These are phyloP conservation scores for Seladonia tumulorum DNA, from an alignment of 2,888 invertebrate genomes.

Conservation along the genomic window DNA sequence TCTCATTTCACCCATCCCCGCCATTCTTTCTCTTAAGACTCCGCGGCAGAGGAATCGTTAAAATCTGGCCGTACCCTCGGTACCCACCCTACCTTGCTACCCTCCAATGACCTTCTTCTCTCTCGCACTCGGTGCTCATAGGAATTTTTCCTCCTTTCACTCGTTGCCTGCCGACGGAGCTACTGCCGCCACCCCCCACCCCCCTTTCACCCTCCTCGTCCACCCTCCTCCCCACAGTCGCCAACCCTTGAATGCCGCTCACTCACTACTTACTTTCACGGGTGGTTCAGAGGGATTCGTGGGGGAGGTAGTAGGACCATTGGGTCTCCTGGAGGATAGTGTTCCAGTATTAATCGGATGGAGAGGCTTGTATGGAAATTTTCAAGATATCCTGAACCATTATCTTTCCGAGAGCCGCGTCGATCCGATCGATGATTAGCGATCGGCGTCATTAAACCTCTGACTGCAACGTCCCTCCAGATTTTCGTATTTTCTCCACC, in stretches of 20 bases:
- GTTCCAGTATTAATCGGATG: slow-evolving; percentile 77
- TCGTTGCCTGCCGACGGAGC: slow-evolving; percentile 63
- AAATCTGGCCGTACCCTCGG: slow-evolving; percentile 84
- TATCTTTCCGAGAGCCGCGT: not conserved
- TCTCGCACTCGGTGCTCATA: slow-evolving; percentile 40
- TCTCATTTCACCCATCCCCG: slow-evolving; percentile 82
- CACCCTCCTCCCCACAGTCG: slow-evolving; percentile 83
- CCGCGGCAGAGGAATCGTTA: slow-evolving; percentile 85
- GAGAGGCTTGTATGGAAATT: slow-evolving; percentile 60
- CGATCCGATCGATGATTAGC: slow-evolving; percentile 19
- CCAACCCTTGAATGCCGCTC: slow-evolving; percentile 82
- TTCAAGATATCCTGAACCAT: slow-evolving; percentile 19
- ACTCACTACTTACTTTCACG: slow-evolving; percentile 81
- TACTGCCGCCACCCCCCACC: slow-evolving; percentile 63
- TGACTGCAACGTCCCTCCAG: not conserved
- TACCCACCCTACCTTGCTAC: slow-evolving; percentile 73
- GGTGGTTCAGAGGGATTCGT: slow-evolving; percentile 57
- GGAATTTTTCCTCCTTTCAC: slow-evolving; percentile 51
- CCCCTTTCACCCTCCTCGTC: slow-evolving; percentile 78
- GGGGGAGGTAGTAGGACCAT: slow-evolving; percentile 65
- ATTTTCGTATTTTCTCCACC: not conserved
- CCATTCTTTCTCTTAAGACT: slow-evolving; percentile 85
- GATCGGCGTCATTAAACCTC: not conserved
- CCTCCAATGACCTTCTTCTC: slow-evolving; percentile 64
- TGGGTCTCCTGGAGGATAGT: slow-evolving; percentile 65